These are phyloP conservation scores for Drosophila ogumai DNA, from an alignment of 1,140 invertebrate genomes.

Conservation along the genomic window DNA sequence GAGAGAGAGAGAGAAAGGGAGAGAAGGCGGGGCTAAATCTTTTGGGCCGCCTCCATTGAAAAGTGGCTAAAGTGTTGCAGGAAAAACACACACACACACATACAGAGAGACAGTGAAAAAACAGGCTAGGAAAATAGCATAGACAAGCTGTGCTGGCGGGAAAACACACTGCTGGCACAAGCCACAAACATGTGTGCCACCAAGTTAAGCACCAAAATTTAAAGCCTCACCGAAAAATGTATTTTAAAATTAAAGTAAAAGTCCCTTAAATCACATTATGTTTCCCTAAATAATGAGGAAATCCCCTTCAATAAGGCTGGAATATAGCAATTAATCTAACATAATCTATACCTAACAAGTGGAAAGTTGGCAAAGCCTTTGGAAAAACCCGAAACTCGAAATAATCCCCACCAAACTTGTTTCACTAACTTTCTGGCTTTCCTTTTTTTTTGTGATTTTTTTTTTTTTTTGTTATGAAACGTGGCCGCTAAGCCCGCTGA, in stretches of 20 bases:
- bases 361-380: conserved; percentile 16
- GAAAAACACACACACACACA: conserved; percentile 1
- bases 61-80: conserved; percentile 67
- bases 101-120: background rate
- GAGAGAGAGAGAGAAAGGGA: background rate
- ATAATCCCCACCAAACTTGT: conserved; percentile 29
- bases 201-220: conserved; percentile 27
- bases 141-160: conserved; percentile 18
- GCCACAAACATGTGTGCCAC: conserved; percentile 33
- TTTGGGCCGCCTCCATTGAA: conserved; percentile 50
- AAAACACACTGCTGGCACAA: conserved; percentile 19
- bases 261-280: background rate
- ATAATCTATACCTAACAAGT: conserved; percentile 25
- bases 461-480: conserved; percentile 14
- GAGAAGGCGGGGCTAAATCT: conserved; percentile 17
- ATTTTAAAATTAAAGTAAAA: background rate
- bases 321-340: conserved; percentile 26
- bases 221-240: conserved; percentile 3
- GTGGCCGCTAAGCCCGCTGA: conserved; percentile 7
- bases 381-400: conserved; percentile 4
- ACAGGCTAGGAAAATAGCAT: conserved; percentile 19
- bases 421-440: conserved; percentile 21
- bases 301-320: conserved; percentile 1
- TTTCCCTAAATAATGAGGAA: background rate
- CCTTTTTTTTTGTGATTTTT: background rate